Evolutionary conservation across 2,888 invertebrate species (phyloP).

Genomic region (Sussaba pulchella): DNA sequence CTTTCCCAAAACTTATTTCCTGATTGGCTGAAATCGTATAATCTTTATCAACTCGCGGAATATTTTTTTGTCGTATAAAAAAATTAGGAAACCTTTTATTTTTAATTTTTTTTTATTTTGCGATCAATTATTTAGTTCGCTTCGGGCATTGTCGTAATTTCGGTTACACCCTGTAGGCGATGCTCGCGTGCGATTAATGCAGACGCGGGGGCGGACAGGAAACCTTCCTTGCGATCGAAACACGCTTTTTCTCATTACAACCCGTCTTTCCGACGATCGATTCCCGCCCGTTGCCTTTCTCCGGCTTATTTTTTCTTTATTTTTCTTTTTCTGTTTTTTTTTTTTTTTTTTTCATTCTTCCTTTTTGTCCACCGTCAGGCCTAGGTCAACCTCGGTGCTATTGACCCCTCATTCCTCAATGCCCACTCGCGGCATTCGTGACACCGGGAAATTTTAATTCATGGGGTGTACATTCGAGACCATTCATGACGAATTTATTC

Average conservation of each 20-base stretch:
- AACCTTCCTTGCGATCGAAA: slow-evolving; percentile 39
- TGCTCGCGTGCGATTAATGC: slow-evolving; percentile 19
- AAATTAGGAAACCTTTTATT: too few species aligned
- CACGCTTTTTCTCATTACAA: slow-evolving; percentile 33
- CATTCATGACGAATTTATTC: neutral
- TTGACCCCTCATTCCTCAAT: slow-evolving; percentile 39
- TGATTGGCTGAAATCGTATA: too few species aligned
- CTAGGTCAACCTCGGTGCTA: slow-evolving; percentile 44
- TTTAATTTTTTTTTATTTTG: too few species aligned
- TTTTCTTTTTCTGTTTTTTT: neutral
- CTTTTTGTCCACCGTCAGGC: neutral
- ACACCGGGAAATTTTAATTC: neutral
- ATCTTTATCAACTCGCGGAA: too few species aligned
- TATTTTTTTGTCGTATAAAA: too few species aligned
- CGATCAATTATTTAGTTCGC: too few species aligned
- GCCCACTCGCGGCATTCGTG: neutral
- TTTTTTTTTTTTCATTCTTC: slow-evolving; percentile 16
- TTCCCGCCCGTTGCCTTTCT: slow-evolving; percentile 5
- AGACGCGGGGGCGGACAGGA: slow-evolving; percentile 34
- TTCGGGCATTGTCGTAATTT: too few species aligned
- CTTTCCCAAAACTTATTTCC: too few species aligned
- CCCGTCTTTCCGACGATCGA: slow-evolving; percentile 26
- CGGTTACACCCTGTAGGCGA: too few species aligned
- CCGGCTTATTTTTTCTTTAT: neutral
- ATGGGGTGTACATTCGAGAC: neutral